Evolutionary conservation across 2,888 invertebrate genomes (phyloP).

Genomic region (Lobophora halterata): DNA sequence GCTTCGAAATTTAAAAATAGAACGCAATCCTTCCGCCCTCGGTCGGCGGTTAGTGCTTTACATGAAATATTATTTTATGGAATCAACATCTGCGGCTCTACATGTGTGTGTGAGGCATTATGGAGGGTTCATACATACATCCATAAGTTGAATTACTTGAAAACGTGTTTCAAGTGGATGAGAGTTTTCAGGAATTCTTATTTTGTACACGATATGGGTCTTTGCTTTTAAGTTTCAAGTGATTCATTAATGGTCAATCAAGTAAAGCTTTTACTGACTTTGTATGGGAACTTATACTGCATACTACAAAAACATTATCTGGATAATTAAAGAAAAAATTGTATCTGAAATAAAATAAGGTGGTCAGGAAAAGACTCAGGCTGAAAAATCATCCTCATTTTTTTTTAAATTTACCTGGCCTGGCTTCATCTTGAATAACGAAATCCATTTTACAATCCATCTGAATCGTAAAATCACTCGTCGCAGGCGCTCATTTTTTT

Average conservation of each 20-base stretch:
- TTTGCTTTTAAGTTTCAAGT: slow-evolving; percentile 25
- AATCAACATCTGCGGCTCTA: slow-evolving; percentile 76
- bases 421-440: slow-evolving; percentile 57
- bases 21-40: slow-evolving; percentile 80
- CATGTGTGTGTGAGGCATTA: slow-evolving; percentile 58
- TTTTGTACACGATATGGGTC: slow-evolving; percentile 37
- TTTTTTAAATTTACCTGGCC: slow-evolving; percentile 22
- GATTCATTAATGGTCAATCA: slow-evolving; percentile 8
- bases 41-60: slow-evolving; percentile 75
- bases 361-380: slow-evolving; percentile 11
- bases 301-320: too few relatives aligned
- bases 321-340: too few relatives aligned
- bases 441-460: slow-evolving; percentile 66
- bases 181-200: slow-evolving; percentile 63
- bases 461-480: slow-evolving; percentile 74
- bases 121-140: slow-evolving; percentile 66
- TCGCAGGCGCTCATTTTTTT: slow-evolving; percentile 72
- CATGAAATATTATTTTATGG: slow-evolving; percentile 81
- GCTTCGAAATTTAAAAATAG: slow-evolving; percentile 78
- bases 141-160: slow-evolving; percentile 71
- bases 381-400: too few relatives aligned
- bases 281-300: too few relatives aligned
- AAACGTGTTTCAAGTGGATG: slow-evolving; percentile 73
- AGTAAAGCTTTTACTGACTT: too few relatives aligned
- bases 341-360: too few relatives aligned